phyloP scores from a whole-genome alignment of 2,113 vertebrate genomes.

The Poicephalus gulielmi region DNA sequence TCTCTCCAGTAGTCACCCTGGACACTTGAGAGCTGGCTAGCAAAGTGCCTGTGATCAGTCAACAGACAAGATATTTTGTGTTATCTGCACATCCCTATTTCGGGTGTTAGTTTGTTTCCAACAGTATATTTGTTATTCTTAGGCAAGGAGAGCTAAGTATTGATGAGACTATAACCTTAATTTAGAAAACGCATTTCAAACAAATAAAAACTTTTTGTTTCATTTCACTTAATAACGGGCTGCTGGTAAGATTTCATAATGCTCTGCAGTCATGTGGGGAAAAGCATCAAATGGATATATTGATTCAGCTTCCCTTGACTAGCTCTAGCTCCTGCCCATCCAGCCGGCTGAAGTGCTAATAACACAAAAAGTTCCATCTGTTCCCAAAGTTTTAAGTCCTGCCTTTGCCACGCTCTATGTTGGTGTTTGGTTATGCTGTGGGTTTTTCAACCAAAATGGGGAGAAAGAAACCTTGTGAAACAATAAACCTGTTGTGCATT shows the following conservation, averaged over 20 bases:
- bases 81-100: not conserved
- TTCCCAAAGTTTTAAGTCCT: not conserved
- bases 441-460: not conserved
- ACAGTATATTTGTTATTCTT: not conserved
- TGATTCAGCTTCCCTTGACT: not conserved
- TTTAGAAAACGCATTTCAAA: not conserved
- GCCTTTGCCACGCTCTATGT: not conserved
- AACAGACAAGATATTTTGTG: not conserved
- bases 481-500: not conserved
- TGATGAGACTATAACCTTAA: not conserved
- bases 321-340: not conserved
- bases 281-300: not conserved
- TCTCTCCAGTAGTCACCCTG: slow-evolving; percentile 15
- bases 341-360: not conserved
- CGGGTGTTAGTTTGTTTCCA: not conserved
- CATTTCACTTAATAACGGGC: not conserved
- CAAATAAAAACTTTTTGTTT: not conserved
- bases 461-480: not conserved
- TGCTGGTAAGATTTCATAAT: not conserved
- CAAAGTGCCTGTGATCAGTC: slow-evolving; percentile 8
- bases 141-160: not conserved
- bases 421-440: not conserved
- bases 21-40: slow-evolving; percentile 24
- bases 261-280: not conserved
- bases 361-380: not conserved